These are phyloP conservation scores for Anoncus sp. DNA, from an alignment of 2,888 invertebrate species.

Conservation along the genomic window DNA sequence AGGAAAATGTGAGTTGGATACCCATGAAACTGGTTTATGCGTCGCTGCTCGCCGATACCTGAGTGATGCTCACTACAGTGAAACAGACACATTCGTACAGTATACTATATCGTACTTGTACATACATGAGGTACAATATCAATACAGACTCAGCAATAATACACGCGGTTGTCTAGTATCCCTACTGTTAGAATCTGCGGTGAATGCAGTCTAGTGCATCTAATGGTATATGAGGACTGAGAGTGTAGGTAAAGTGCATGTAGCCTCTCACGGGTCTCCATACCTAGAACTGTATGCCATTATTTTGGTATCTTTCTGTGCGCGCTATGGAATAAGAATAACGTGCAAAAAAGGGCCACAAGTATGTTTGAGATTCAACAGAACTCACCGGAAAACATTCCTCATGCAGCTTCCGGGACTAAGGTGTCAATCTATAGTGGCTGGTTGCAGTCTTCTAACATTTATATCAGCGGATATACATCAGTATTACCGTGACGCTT, in stretches of 20 bases:
- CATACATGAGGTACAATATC: slow-evolving; percentile 30
- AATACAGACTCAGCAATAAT: slow-evolving; percentile 32
- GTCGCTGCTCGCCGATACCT: slow-evolving; percentile 75
- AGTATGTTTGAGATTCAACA: not conserved
- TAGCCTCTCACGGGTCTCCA: not conserved
- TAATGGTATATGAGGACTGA: slow-evolving; percentile 4
- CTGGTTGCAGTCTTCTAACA: not conserved
- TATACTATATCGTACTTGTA: slow-evolving; percentile 5
- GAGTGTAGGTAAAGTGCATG: slow-evolving; percentile 2
- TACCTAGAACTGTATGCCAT: not conserved
- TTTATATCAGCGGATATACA: not conserved
- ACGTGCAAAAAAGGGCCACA: not conserved
- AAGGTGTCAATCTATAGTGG: not conserved
- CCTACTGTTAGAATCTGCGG: slow-evolving; percentile 3
- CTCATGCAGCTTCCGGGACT: not conserved
- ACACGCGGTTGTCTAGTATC: not conserved
- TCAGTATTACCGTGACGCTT: not conserved
- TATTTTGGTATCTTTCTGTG: not conserved
- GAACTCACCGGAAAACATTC: not conserved
- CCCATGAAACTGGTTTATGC: slow-evolving; percentile 82
- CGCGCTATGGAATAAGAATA: not conserved
- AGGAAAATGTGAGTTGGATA: slow-evolving; percentile 80
- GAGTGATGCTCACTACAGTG: slow-evolving; percentile 52
- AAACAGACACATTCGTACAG: slow-evolving; percentile 19
- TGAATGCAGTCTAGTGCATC: slow-evolving; percentile 15